phyloP scores from a whole-genome alignment of 1,140 invertebrate genomes.

The Tyrophagus putrescentiae region DNA sequence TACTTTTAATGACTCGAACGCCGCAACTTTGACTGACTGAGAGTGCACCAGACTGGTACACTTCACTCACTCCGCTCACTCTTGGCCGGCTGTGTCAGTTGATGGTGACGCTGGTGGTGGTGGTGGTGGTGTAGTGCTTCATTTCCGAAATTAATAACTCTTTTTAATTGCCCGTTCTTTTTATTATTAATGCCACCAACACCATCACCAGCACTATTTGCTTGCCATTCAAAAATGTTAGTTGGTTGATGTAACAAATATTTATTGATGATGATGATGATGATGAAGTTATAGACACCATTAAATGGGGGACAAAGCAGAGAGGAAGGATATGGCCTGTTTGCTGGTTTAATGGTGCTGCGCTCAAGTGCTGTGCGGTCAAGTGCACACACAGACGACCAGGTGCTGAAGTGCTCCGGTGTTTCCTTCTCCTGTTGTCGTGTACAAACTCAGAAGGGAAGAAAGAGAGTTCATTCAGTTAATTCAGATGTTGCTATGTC shows the following conservation, averaged over 20 bases:
- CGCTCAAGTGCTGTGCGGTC: not conserved
- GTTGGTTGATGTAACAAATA: constrained; percentile 10
- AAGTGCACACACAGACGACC: not conserved
- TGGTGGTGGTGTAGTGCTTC: no score
- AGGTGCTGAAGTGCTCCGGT: not conserved
- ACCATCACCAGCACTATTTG: not conserved
- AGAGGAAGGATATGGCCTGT: no score
- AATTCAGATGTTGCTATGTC: no score
- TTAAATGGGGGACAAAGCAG: not conserved
- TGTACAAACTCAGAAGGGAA: not conserved
- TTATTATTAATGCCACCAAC: no score
- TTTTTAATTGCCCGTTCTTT: not conserved
- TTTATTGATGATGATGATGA: constrained; percentile 5
- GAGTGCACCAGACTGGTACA: no score
- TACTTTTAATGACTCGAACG: constrained; percentile 12
- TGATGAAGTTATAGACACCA: not conserved
- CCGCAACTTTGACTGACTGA: no score
- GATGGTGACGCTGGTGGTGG: not conserved
- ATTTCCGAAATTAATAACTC: constrained; percentile 16
- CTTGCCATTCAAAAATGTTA: not conserved
- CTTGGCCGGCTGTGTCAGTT: no score
- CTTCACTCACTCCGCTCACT: no score
- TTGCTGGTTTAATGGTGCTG: not conserved
- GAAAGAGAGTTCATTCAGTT: not conserved
- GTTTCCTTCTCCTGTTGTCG: not conserved